Conservation (phyloP, 2,888 invertebrate genomes). For the Pachycephus smyrnensis region DNA sequence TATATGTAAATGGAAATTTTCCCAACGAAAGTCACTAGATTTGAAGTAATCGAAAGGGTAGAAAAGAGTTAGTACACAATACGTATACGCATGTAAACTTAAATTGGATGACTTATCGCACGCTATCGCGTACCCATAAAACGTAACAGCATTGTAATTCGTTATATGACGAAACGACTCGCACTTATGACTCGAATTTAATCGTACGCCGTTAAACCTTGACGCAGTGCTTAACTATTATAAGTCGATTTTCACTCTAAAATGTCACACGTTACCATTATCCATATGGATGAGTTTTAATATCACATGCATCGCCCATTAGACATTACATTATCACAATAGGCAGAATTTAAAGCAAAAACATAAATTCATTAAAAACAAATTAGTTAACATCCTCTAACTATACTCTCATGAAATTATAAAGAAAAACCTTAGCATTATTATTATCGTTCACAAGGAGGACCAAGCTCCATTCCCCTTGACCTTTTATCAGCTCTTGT, state of each 20-base stretch:
- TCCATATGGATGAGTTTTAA: not conserved
- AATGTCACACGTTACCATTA: not conserved
- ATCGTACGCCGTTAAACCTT: not conserved
- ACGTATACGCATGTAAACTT: not conserved
- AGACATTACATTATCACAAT: not conserved
- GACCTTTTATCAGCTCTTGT: not conserved
- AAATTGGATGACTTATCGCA: not conserved
- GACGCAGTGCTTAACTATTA: not conserved
- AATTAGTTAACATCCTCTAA: not conserved
- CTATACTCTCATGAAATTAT: not conserved
- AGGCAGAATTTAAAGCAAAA: not conserved
- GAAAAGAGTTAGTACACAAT: not conserved
- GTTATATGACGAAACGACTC: not conserved
- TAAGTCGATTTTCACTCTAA: not conserved
- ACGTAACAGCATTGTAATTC: not conserved
- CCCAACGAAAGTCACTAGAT: not conserved
- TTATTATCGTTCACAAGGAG: not conserved
- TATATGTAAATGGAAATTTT: not conserved
- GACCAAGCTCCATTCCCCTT: not conserved
- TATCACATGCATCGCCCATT: not conserved
- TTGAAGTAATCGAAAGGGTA: not conserved
- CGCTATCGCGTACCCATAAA: not conserved
- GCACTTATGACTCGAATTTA: not conserved
- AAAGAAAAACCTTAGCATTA: not conserved
- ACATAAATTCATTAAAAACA: not conserved